Percentiles rank a stretch among this genome's conserved stretches.
phyloP scores from a whole-genome alignment of 1,140 invertebrate genomes.

The Myzus persicae region DNA sequence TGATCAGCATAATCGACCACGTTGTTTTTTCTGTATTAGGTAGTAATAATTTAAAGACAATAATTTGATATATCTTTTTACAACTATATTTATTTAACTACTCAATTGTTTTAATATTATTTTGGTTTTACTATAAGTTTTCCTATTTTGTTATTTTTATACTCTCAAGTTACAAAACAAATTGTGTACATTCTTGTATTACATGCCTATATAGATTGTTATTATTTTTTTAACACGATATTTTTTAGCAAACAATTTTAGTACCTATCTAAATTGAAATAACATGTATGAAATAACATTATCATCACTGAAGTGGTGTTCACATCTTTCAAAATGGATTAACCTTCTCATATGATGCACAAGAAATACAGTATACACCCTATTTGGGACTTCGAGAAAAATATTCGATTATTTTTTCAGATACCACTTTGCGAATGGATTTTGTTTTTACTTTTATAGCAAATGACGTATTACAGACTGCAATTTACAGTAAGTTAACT shows the following conservation, averaged over 20 bases:
- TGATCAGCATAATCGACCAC: neutral
- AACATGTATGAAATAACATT: conserved; percentile 13
- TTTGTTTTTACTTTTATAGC: neutral
- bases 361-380: neutral
- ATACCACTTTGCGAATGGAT: neutral
- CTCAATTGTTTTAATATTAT: neutral
- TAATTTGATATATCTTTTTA: neutral
- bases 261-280: conserved; percentile 23
- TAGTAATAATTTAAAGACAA: neutral
- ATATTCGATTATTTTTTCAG: neutral
- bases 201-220: neutral
- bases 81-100: neutral
- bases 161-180: neutral
- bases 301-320: neutral
- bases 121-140: neutral
- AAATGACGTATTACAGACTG: neutral
- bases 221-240: neutral
- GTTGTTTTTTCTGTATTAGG: neutral
- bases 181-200: neutral
- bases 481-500: neutral
- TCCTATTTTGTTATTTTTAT: neutral
- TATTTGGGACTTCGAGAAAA: neutral
- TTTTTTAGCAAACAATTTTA: neutral
- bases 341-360: no score
- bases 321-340: neutral